Evolutionary conservation across 2,888 invertebrate species (phyloP), one percentile per base, ranked within the genome.

Genomic region (Sussaba pulchella): DNA sequence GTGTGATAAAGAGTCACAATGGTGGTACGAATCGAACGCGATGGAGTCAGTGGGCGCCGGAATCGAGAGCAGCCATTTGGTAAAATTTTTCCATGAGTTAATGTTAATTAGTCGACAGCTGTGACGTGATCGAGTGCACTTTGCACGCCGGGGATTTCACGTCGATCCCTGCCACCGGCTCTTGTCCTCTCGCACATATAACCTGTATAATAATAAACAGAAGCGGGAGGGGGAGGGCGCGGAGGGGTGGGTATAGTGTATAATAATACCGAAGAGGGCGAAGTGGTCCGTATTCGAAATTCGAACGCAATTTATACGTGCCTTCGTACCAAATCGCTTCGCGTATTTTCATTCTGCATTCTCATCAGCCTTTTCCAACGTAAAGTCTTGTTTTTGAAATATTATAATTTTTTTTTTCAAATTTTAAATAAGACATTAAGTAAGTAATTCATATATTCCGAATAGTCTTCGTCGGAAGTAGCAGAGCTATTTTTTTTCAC

Each of bases 71-170:
- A 78, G 85, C 85, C 87, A 85, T 85, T 89, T 89, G 87, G 88
- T 88, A 87, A 85, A 89, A 89, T 88, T 90, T 90, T 90, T 89
- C 87, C 84, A 87, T 86, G 88, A 87, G 89, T 90, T 90, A 90
- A 90, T 90, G 90, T 90, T 90, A 90, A 90, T 90, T 89, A 90
- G 89, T 90, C 87, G 89, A 87, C 89, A 89, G 87, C 71, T 24
- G 61, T 88, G 89, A 90, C 88, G 84, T 90, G 90, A 90, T 87
- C 82, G 88, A 90, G 90, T 84, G 87, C 86, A 81, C 90, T 89
- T 84, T 85, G 86, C 70, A 14, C 43, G 39, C 66, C 71, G 71
- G 84, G 86, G 86, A 87, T 88, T 89, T 88, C 88, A 87, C 85
- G 89, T 89, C 88, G 87, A 87, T 85, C 87, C 84, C 88, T 89